Conservation (phyloP, 2,113 vertebrate genomes). For the Proteles cristata region DNA sequence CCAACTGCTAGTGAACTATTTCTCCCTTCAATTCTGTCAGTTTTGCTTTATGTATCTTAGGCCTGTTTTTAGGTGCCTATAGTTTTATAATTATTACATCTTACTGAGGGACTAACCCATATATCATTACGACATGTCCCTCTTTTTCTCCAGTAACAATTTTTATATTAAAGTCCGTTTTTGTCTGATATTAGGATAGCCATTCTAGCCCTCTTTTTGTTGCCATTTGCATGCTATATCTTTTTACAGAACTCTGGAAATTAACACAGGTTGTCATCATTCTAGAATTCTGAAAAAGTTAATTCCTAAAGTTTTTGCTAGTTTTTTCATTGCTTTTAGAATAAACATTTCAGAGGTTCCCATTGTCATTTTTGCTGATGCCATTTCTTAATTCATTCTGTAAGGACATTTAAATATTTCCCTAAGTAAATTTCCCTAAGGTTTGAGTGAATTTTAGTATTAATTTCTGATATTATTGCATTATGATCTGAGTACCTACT, state of each 20-base stretch:
- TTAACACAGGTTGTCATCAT: background rate
- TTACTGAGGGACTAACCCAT: background rate
- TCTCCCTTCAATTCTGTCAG: background rate
- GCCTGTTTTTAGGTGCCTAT: background rate
- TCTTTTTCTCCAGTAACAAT: background rate
- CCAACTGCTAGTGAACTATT: background rate
- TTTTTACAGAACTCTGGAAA: background rate
- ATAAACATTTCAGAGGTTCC: background rate
- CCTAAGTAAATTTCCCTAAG: background rate
- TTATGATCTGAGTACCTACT: background rate
- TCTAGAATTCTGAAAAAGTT: background rate
- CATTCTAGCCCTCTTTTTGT: background rate
- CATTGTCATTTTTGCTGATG: background rate
- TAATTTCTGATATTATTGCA: slow-evolving; percentile 18
- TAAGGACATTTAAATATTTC: slow-evolving; percentile 15
- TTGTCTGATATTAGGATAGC: background rate
- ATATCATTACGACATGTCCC: background rate
- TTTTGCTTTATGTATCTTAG: slow-evolving; percentile 32
- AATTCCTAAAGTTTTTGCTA: background rate
- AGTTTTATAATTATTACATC: background rate
- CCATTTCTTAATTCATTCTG: background rate
- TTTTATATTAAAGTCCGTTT: background rate
- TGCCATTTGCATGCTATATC: background rate
- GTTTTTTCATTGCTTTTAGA: slow-evolving; percentile 16
- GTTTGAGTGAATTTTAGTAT: slow-evolving; percentile 9